Evolutionary conservation across 2,113 vertebrate species (phyloP).

Genomic region (Asarcornis scutulata): DNA sequence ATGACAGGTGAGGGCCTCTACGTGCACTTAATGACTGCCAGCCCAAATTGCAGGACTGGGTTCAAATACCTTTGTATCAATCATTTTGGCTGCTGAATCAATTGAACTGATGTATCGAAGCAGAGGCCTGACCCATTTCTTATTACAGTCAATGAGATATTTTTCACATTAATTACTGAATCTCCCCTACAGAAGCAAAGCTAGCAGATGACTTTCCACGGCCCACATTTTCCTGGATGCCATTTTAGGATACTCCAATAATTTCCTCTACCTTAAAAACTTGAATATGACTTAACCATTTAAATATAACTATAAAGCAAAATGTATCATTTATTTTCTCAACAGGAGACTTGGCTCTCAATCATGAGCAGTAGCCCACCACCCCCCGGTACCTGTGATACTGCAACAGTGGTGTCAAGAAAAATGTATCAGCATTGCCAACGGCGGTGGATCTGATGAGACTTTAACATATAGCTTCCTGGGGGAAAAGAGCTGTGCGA

Average conservation of each 20-base stretch:
- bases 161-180: not conserved
- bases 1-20: accelerated
- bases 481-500: not conserved
- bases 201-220: not conserved
- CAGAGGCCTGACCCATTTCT: not conserved
- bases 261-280: not conserved
- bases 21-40: accelerated
- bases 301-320: not conserved
- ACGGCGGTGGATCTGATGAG: not conserved
- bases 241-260: not conserved
- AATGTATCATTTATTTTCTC: accelerated
- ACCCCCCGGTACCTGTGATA: not conserved
- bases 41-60: not conserved
- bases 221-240: not conserved
- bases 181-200: not conserved
- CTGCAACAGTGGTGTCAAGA: not conserved
- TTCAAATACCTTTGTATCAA: not conserved
- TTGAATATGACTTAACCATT: not conserved
- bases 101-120: not conserved
- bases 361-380: not conserved
- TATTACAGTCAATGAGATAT: not conserved
- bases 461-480: not conserved
- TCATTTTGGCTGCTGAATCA: not conserved
- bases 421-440: not conserved
- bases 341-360: not conserved